These are phyloP conservation scores for Pampus argenteus DNA, from an alignment of 2,797 vertebrate genomes.

Conservation along the genomic window DNA sequence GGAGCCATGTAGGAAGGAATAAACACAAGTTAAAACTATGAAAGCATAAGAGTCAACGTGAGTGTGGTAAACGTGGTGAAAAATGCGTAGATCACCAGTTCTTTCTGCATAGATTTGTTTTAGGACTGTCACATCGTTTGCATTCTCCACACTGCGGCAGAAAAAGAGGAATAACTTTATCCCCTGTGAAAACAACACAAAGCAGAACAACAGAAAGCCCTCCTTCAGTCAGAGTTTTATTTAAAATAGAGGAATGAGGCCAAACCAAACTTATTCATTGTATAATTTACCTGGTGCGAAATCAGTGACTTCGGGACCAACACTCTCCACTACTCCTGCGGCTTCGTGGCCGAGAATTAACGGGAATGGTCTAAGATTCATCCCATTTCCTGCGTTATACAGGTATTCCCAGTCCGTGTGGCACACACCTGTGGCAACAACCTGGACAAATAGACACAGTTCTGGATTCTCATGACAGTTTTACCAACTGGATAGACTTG, in stretches of 20 bases:
- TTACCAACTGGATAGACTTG: background rate
- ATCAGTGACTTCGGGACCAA: conserved; percentile 90
- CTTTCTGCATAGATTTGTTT: conserved; percentile 93
- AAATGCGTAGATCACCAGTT: conserved; percentile 86
- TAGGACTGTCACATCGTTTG: conserved; percentile 89
- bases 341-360: conserved; percentile 94
- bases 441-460: conserved; percentile 68
- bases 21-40: background rate
- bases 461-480: background rate
- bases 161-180: conserved; percentile 92
- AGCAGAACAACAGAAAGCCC: background rate
- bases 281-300: conserved; percentile 84
- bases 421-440: conserved; percentile 90
- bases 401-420: conserved; percentile 86
- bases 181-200: conserved; percentile 78
- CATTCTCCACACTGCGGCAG: conserved; percentile 93
- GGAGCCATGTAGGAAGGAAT: background rate
- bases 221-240: background rate
- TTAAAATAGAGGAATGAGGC: background rate
- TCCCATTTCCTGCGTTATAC: conserved; percentile 11
- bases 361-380: conserved; percentile 84
- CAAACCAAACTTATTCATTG: background rate
- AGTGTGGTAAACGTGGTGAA: background rate
- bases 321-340: conserved; percentile 92
- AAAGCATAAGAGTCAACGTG: background rate